These are phyloP conservation scores for Toxotes lorentzi DNA, from an alignment of 2,797 vertebrate genomes.

Conservation along the genomic window DNA sequence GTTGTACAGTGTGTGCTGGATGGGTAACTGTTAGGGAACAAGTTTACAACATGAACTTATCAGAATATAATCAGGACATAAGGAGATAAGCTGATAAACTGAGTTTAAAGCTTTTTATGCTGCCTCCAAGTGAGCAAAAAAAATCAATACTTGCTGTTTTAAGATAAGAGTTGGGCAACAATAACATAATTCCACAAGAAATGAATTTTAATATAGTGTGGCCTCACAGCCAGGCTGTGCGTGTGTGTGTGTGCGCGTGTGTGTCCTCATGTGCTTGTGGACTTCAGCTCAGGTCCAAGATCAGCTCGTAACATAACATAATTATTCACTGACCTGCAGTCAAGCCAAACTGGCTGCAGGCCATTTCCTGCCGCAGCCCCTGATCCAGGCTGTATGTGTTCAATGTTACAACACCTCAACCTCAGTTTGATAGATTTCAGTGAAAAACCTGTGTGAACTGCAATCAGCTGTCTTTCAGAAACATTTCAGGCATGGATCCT, in stretches of 20 bases:
- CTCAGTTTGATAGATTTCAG: conserved; percentile 40
- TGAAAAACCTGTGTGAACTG: conserved; percentile 15
- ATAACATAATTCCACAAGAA: conserved; percentile 2
- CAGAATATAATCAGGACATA: background rate
- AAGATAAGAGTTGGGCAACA: background rate
- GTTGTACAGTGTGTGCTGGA: background rate
- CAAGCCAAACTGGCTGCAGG: conserved; percentile 43
- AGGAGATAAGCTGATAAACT: background rate
- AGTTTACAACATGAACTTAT: too few relatives aligned
- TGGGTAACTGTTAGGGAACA: too few relatives aligned
- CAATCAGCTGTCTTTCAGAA: conserved; percentile 21
- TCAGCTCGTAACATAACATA: conserved; percentile 31
- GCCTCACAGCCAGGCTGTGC: conserved; percentile 4
- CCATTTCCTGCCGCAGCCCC: conserved; percentile 38
- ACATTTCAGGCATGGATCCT: conserved; percentile 8
- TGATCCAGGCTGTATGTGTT: conserved; percentile 13
- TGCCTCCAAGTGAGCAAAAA: background rate
- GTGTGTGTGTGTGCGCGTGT: background rate
- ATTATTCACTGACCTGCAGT: conserved; percentile 52
- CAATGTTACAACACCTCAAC: conserved; percentile 35
- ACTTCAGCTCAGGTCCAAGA: conserved; percentile 37
- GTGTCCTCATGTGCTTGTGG: background rate
- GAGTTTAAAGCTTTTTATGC: background rate
- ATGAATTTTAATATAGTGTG: background rate
- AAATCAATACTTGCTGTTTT: background rate